Conservation (phyloP, 30 jellyfish, hydroid and myxozoan species). For the Aurelia aurita complex sp. Pacific region DNA sequence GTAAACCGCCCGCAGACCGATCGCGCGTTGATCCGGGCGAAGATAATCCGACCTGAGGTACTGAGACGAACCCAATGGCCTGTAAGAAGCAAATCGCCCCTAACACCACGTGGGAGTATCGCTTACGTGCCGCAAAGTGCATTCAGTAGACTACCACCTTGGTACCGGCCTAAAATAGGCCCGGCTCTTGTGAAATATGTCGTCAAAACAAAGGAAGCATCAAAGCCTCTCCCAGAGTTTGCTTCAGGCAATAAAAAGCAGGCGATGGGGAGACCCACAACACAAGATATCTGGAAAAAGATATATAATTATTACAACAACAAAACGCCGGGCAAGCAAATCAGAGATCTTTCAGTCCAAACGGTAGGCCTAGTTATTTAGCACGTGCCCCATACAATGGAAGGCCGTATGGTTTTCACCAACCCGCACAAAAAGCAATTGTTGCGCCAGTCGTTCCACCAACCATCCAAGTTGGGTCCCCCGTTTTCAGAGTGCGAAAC, state of each 20-base stretch:
- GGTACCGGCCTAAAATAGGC: constrained; percentile 76
- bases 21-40: constrained; percentile 84
- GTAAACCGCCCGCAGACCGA: constrained; percentile 89
- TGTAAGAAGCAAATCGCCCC: background rate
- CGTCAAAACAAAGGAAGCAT: constrained; percentile 25
- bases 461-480: background rate
- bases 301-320: constrained; percentile 61
- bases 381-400: background rate
- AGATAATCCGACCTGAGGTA: constrained; percentile 63
- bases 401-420: background rate
- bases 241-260: constrained; percentile 47
- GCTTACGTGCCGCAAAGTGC: constrained; percentile 62
- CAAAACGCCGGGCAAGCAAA: constrained; percentile 19
- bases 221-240: constrained; percentile 8
- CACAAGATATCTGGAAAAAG: constrained; percentile 51
- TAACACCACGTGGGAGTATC: constrained; percentile 40
- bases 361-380: background rate
- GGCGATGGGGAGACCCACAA: constrained; percentile 35
- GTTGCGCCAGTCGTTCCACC: background rate
- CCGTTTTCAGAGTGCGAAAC: background rate
- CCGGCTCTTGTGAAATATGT: constrained; percentile 70
- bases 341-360: background rate
- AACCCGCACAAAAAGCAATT: background rate
- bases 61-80: constrained; percentile 19
- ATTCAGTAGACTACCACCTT: constrained; percentile 58